A percentile compares a stretch with the other conserved stretches of the same genome.
These are phyloP conservation scores for Volucella bombylans DNA, from an alignment of 2,888 invertebrate genomes.

Conservation along the genomic window DNA sequence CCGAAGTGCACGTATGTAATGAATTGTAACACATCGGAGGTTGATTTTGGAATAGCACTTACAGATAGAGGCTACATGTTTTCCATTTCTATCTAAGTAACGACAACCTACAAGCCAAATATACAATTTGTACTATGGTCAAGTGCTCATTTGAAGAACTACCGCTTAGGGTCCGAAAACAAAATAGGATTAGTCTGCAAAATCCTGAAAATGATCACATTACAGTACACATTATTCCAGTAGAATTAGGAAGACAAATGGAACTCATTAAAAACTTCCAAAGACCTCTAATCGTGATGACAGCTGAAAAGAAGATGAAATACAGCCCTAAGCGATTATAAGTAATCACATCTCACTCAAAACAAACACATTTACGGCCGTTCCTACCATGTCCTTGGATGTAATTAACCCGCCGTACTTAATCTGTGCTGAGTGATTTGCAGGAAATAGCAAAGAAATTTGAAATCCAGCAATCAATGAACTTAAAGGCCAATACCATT, in stretches of 20 bases:
- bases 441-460: conserved; percentile 9
- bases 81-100: no score
- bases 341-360: conserved; percentile 62
- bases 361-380: conserved; percentile 28
- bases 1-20: no score
- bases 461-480: conserved; percentile 10
- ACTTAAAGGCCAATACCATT: conserved; percentile 38
- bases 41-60: no score
- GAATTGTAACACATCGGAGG: no score
- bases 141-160: no score
- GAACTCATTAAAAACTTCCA: conserved; percentile 59
- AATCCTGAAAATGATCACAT: background rate
- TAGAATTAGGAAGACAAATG: conserved; percentile 12
- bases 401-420: background rate
- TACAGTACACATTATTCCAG: conserved; percentile 49
- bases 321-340: conserved; percentile 56
- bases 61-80: no score
- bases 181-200: conserved; percentile 1
- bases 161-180: no score
- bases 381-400: conserved; percentile 11
- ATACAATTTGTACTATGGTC: no score
- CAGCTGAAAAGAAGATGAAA: conserved; percentile 35
- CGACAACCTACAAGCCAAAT: no score
- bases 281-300: conserved; percentile 18
- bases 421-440: conserved; percentile 18